phyloP scores from a whole-genome alignment of 2,113 vertebrate species.

The Zosterops hypoxanthus region DNA sequence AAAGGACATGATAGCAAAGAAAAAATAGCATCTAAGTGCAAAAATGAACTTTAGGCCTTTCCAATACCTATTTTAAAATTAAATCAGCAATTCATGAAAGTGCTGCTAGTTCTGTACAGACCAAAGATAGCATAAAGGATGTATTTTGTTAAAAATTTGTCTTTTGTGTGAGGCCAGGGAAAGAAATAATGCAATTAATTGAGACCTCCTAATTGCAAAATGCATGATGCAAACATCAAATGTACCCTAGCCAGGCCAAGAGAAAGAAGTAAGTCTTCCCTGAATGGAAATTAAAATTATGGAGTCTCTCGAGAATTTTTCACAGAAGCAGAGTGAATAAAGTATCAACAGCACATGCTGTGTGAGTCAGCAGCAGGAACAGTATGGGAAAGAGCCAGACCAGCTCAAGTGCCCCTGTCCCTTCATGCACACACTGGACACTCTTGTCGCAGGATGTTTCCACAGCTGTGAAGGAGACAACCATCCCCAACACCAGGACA shows the following conservation, averaged over 20 bases:
- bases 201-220: neutral
- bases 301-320: neutral
- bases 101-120: neutral
- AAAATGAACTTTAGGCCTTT: neutral
- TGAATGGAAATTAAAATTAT: neutral
- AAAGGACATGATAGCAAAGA: neutral
- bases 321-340: neutral
- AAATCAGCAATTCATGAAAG: neutral
- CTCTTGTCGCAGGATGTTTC: neutral
- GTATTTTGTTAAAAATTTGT: neutral
- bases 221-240: too few relatives aligned
- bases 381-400: neutral
- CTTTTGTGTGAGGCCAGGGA: neutral
- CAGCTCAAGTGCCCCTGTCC: neutral
- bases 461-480: neutral
- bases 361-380: neutral
- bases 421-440: neutral
- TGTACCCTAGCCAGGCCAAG: neutral
- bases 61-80: neutral
- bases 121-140: neutral
- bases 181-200: neutral
- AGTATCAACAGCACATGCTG: fast-evolving
- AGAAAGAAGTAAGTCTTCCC: neutral
- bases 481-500: neutral
- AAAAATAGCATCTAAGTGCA: neutral